phyloP scores from a whole-genome alignment of 2,888 invertebrate species.

The Allolobophora icterica region DNA sequence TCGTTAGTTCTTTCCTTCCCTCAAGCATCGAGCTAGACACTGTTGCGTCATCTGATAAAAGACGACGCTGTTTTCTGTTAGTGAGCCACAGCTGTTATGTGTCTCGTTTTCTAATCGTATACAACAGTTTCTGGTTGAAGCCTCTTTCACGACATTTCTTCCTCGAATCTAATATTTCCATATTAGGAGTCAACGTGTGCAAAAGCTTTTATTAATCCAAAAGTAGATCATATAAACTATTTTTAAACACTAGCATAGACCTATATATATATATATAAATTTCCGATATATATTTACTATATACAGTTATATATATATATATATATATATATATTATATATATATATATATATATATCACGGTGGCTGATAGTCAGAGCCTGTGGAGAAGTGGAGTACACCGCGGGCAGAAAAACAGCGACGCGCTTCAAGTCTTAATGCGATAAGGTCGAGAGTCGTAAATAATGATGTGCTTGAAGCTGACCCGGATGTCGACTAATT shows the following conservation, averaged over 20 bases:
- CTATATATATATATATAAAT: too few relatives aligned
- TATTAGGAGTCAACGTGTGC: background rate
- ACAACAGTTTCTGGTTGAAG: background rate
- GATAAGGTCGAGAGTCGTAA: background rate
- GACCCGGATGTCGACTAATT: background rate
- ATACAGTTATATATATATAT: too few relatives aligned
- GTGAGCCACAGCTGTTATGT: background rate
- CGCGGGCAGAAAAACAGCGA: background rate
- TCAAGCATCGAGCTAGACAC: background rate
- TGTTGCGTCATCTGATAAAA: background rate
- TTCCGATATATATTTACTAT: too few relatives aligned
- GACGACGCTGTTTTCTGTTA: background rate
- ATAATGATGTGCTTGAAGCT: background rate
- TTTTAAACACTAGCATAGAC: background rate
- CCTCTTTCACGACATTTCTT: background rate
- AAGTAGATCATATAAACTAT: background rate
- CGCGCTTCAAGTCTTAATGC: background rate
- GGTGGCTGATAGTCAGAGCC: background rate
- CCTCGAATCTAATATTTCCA: background rate
- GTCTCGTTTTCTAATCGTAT: background rate
- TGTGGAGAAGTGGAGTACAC: background rate
- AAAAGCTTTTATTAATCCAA: background rate
- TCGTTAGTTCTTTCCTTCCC: background rate
- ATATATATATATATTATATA: too few relatives aligned
- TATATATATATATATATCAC: background rate